Percentiles rank a stretch among this genome's conserved stretches.
Conservation (phyloP, 2,113 vertebrate species). For the Vidua macroura region DNA sequence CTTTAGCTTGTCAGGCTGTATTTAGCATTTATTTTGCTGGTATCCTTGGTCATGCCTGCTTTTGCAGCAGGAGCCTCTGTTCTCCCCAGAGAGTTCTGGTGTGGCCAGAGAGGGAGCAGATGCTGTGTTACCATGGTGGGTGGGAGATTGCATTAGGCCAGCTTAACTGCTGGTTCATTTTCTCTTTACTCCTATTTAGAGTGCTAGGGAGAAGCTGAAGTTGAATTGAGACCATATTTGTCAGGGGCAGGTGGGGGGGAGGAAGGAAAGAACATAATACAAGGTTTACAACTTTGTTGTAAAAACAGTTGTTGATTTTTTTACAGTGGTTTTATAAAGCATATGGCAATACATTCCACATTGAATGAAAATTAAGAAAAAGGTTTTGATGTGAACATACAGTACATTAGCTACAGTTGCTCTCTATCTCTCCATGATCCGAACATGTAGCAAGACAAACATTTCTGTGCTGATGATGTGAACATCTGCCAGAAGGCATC, state of each 20-base stretch:
- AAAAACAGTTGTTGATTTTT: not conserved
- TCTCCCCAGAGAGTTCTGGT: not conserved
- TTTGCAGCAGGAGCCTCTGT: not conserved
- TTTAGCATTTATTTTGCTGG: not conserved
- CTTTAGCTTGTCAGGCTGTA: not conserved
- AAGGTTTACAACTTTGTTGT: not conserved
- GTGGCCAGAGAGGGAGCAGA: not conserved
- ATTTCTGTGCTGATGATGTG: not conserved
- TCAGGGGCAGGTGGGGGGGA: too few species aligned
- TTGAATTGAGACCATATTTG: not conserved
- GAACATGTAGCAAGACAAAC: not conserved
- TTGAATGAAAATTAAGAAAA: not conserved
- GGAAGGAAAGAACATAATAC: not conserved
- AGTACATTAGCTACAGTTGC: not conserved
- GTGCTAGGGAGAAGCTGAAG: not conserved
- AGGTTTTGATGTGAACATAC: not conserved
- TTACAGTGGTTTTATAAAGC: not conserved
- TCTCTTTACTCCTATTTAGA: not conserved
- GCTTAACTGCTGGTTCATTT: not conserved
- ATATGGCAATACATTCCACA: not conserved
- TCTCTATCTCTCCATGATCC: not conserved
- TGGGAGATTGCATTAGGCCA: not conserved
- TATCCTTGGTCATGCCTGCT: not conserved
- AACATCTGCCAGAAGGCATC: not conserved
- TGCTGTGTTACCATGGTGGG: accelerated